Evolutionary conservation across 2,797 vertebrate species (phyloP).

Genomic region (Chiloscyllium punctatum): DNA sequence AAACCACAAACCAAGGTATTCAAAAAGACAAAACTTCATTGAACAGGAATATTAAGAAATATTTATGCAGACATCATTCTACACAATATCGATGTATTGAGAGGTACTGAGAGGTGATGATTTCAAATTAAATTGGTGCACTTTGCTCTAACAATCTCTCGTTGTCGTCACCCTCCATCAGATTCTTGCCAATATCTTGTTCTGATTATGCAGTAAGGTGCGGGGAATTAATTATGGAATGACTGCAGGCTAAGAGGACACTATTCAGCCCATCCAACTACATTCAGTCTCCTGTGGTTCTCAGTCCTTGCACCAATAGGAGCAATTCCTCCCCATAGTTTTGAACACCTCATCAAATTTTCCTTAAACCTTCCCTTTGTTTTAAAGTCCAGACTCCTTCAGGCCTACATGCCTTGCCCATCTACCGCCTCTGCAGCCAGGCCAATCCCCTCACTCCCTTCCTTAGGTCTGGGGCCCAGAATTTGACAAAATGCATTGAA

Average conservation of each 20-base stretch:
- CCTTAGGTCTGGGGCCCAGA: neutral
- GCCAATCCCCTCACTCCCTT: neutral
- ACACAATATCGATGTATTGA: neutral
- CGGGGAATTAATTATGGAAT: neutral
- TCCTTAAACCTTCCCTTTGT: too few species aligned
- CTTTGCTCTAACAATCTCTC: neutral
- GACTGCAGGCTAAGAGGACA: neutral
- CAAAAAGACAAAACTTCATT: neutral
- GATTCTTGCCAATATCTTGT: neutral
- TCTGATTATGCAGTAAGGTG: neutral
- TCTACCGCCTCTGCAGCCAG: neutral
- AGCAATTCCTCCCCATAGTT: neutral
- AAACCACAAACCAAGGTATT: neutral
- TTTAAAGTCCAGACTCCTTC: neutral
- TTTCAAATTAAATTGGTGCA: neutral
- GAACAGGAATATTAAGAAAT: neutral
- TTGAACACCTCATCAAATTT: too few species aligned
- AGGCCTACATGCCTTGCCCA: too few species aligned
- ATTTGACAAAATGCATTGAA: too few species aligned
- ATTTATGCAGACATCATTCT: neutral
- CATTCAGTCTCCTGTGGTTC: too few species aligned
- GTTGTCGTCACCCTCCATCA: neutral
- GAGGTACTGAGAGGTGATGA: neutral
- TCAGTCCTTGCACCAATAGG: neutral
- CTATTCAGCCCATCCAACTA: neutral